These are phyloP conservation scores for Deilephila porcellus DNA, from an alignment of 2,888 invertebrate species.

Conservation along the genomic window DNA sequence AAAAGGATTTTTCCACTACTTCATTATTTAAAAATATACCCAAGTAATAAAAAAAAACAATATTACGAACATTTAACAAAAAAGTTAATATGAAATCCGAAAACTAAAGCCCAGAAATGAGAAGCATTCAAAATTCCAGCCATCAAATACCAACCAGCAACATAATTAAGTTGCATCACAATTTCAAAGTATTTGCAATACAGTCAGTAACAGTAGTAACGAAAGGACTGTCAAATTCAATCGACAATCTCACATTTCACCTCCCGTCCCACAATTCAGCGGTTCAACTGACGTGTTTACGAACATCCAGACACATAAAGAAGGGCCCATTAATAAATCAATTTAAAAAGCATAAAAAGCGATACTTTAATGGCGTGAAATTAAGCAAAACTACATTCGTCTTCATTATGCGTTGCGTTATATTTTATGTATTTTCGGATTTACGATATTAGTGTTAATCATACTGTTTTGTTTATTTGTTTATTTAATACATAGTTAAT, in stretches of 20 bases:
- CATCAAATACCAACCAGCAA: no score
- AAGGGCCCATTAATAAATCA: slow-evolving; percentile 31
- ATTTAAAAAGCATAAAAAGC: slow-evolving; percentile 29
- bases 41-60: no score
- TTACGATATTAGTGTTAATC: no score
- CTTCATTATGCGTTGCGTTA: neutral
- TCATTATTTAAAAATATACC: no score
- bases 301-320: slow-evolving; percentile 1
- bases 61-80: no score
- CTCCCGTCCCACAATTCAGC: slow-evolving; percentile 7
- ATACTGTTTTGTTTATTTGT: no score
- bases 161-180: no score
- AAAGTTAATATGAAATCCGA: no score
- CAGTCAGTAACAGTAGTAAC: neutral
- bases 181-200: neutral
- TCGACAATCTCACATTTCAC: slow-evolving; percentile 5
- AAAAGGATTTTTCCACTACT: no score
- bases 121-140: no score
- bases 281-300: slow-evolving; percentile 20
- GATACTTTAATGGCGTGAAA: slow-evolving; percentile 1
- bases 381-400: neutral
- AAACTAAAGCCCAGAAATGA: no score
- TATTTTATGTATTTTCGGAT: neutral
- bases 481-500: no score
- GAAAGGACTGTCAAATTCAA: slow-evolving; percentile 3